These are phyloP conservation scores for Cerceris ruficornis DNA, from an alignment of 2,888 invertebrate genomes.

Conservation along the genomic window DNA sequence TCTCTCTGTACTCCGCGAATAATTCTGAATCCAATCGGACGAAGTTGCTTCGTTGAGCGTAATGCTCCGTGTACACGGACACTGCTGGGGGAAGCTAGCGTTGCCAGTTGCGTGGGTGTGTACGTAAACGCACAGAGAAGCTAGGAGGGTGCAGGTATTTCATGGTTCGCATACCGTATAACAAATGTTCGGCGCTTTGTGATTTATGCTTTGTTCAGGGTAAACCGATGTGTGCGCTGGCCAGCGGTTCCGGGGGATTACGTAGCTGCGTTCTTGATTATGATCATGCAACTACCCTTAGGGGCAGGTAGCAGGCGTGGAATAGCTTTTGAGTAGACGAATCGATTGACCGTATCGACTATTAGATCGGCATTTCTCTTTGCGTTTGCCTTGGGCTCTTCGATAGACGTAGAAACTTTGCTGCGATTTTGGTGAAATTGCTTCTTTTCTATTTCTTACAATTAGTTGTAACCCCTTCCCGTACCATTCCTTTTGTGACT, in stretches of 20 bases:
- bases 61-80: conserved; percentile 49
- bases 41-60: conserved; percentile 65
- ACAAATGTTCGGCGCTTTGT: conserved; percentile 78
- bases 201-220: conserved; percentile 74
- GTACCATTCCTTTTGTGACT: too few species aligned
- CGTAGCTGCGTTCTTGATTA: conserved; percentile 61
- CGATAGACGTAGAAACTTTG: neutral
- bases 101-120: conserved; percentile 30
- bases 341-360: neutral
- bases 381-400: neutral
- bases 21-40: conserved; percentile 70
- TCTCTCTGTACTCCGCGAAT: conserved; percentile 52
- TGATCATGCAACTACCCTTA: conserved; percentile 33
- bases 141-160: conserved; percentile 69
- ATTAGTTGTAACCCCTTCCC: too few species aligned
- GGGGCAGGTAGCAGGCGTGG: neutral
- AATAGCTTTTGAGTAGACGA: conserved; percentile 7
- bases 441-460: neutral
- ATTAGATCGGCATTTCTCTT: conserved; percentile 13
- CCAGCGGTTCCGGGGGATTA: conserved; percentile 45
- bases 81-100: neutral
- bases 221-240: conserved; percentile 33
- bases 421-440: neutral
- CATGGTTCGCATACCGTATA: conserved; percentile 75
- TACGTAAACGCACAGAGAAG: conserved; percentile 37